Evolutionary conservation across 2,113 vertebrate genomes (phyloP), one percentile per base, ranked within the genome.

Genomic region (Anhinga anhinga): DNA sequence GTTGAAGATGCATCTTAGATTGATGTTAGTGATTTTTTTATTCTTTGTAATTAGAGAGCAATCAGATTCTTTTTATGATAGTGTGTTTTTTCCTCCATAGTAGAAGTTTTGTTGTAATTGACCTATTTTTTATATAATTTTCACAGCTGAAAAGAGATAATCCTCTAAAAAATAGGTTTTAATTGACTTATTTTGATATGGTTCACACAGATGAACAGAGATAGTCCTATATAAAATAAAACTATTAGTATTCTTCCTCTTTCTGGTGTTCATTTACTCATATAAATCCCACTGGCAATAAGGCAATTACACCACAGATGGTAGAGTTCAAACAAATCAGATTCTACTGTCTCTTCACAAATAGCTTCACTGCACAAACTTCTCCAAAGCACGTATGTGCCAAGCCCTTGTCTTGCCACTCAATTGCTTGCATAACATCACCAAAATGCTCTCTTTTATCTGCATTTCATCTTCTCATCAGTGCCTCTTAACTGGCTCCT

Each of bases 291-390:
- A 96, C 88, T 97, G 97, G 96, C 88, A 97, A 95, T 82, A 93
- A 98, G 80, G 97, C 94, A 98, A 97, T 98, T 98, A 98, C 92
- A 96, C 82, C 96, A 94, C 97, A 98, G 97, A 98, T 98, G 97
- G 96, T 87, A 96, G 90, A 95, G 97, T 97, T 98, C 97, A 98
- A 96, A 96, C 97, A 96, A 98, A 97, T 98, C 97, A 96, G 95
- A 96, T 93, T 95, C 86, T 96, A 90, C 95, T 79, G 74, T 92
- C 92, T 95, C 92, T 91, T 91, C 96, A 79, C 52, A 97, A 96
- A 97, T 95, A 97, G 82, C 92, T 94, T 70, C 56, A 38, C 53
- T 62, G 96, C 74, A 83, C 80, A 89, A 97, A 96, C 89, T 96
- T 96, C 89, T 97, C 66, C 62, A 77, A 80, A 96, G 47, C 61